Percentiles rank a stretch among this genome's conserved stretches.
Conservation (phyloP, 1,140 invertebrate genomes). For the Palaemon carinicauda region DNA sequence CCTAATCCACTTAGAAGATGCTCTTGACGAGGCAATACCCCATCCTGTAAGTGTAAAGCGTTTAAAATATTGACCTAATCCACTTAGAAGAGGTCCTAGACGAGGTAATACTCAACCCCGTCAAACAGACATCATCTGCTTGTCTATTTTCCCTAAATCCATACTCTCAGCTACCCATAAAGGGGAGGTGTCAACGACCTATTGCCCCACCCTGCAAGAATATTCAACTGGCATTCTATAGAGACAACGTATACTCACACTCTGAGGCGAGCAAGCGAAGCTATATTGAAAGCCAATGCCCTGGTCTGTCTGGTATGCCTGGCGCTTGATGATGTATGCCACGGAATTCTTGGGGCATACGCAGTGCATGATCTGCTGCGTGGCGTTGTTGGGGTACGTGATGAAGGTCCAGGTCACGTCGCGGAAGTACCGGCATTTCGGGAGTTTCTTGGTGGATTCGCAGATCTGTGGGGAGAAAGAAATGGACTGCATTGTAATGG, state of each 20-base stretch:
- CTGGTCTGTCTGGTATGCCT: slow-evolving; percentile 73
- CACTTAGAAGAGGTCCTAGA: not conserved
- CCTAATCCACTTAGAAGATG: no score
- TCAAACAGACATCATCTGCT: no score
- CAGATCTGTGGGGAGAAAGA: slow-evolving; percentile 70
- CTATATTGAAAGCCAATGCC: slow-evolving; percentile 80
- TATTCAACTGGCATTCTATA: no score
- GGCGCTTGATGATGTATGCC: slow-evolving; percentile 84
- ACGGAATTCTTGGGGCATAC: slow-evolving; percentile 85
- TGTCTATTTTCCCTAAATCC: no score
- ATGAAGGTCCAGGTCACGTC: slow-evolving; percentile 90
- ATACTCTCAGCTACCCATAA: no score
- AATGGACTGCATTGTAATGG: not conserved
- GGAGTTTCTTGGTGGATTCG: slow-evolving; percentile 82
- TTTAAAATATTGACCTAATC: no score
- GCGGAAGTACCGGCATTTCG: slow-evolving; percentile 79
- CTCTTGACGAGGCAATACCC: no score
- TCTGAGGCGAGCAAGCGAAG: slow-evolving; percentile 89
- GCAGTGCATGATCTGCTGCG: slow-evolving; percentile 85
- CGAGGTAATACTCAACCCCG: no score
- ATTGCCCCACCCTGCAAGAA: no score
- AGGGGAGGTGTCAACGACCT: no score
- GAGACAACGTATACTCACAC: slow-evolving; percentile 81
- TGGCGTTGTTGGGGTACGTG: slow-evolving; percentile 79
- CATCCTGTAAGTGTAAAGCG: no score